Evolutionary conservation across 2,113 vertebrate genomes (phyloP).

Genomic region (Eidolon helvum): DNA sequence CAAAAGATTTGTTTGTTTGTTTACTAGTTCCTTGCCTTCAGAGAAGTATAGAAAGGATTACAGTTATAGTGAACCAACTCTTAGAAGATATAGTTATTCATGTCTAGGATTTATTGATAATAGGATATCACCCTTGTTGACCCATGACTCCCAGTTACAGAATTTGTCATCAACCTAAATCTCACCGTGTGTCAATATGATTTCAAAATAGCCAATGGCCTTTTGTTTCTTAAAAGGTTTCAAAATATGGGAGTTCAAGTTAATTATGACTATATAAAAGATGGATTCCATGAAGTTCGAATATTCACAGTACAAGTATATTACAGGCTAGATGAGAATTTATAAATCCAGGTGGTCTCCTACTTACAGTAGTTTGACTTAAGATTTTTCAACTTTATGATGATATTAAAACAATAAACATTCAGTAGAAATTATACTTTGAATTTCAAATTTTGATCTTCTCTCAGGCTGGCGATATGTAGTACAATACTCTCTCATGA

Average conservation of each 20-base stretch:
- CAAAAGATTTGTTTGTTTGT: background rate
- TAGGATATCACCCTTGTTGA: constrained; percentile 85
- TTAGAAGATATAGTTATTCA: fast-evolving
- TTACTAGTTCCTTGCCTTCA: constrained; percentile 86
- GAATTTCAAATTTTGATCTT: too few species aligned
- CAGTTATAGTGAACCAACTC: constrained; percentile 71
- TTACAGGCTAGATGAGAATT: constrained; percentile 76
- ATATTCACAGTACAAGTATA: constrained; percentile 68
- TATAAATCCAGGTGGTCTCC: constrained; percentile 41
- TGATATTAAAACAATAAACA: too few species aligned
- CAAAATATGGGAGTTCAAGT: constrained; percentile 83
- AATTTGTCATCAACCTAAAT: constrained; percentile 82
- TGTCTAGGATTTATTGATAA: constrained; percentile 77
- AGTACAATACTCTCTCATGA: too few species aligned
- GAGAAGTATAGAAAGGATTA: constrained; percentile 76
- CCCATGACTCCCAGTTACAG: constrained; percentile 74
- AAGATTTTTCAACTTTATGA: too few species aligned
- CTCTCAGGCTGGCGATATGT: too few species aligned
- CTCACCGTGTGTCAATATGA: constrained; percentile 91
- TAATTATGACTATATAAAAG: constrained; percentile 83
- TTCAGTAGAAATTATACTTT: too few species aligned
- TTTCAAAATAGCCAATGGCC: constrained; percentile 86
- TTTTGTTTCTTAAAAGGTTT: constrained; percentile 88
- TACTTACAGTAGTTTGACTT: too few species aligned
- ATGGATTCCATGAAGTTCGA: constrained; percentile 82